These are phyloP conservation scores for Darevskia nairensis DNA, from an alignment of 2,797 vertebrate genomes.

Conservation along the genomic window DNA sequence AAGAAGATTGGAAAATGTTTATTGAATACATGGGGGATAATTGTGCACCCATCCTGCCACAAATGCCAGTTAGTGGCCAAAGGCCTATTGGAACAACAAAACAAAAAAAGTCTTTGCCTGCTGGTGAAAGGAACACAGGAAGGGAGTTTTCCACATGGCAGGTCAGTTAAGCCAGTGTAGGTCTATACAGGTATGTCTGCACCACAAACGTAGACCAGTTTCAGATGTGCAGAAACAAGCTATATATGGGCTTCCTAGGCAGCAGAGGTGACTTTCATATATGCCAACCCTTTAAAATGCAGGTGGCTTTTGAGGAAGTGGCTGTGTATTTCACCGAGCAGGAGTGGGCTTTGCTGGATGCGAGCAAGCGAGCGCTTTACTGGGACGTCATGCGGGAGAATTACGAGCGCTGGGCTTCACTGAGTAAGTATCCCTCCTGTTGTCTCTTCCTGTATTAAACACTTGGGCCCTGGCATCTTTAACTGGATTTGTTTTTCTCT, in stretches of 20 bases:
- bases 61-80: too few species aligned
- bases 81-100: too few species aligned
- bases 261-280: neutral
- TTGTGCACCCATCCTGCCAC: too few species aligned
- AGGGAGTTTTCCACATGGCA: too few species aligned
- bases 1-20: too few species aligned
- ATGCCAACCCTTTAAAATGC: constrained; percentile 32
- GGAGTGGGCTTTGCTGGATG: constrained; percentile 67
- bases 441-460: neutral
- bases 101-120: too few species aligned
- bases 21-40: too few species aligned
- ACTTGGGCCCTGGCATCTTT: neutral
- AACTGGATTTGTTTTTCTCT: neutral
- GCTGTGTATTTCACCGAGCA: constrained; percentile 69
- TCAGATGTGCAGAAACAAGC: neutral
- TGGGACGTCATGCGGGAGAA: constrained; percentile 72
- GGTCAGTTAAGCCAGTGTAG: neutral
- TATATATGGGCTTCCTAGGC: too few species aligned
- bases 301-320: constrained; percentile 71
- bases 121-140: too few species aligned
- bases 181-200: neutral
- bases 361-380: constrained; percentile 65
- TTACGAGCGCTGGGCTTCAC: constrained; percentile 63
- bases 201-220: neutral
- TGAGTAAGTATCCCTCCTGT: constrained; percentile 53